These are phyloP conservation scores for Neotoxoptera formosana DNA, from an alignment of 1,140 invertebrate genomes.

Conservation along the genomic window DNA sequence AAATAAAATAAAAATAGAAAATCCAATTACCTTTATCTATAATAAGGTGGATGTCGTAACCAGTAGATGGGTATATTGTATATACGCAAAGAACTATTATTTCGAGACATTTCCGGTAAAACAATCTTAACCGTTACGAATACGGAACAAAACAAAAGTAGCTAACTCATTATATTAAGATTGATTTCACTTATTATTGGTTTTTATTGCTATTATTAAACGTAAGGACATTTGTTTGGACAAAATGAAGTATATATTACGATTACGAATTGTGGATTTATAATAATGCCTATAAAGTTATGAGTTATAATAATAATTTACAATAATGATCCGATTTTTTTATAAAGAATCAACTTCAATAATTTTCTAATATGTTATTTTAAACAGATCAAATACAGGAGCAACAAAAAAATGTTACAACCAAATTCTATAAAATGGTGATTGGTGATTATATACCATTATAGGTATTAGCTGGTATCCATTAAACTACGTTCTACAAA, in stretches of 20 bases:
- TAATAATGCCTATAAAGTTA: not conserved
- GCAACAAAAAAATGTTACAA: too few species aligned
- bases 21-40: constrained; percentile 32
- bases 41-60: constrained; percentile 1
- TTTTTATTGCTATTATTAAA: not conserved
- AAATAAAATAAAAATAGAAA: not conserved
- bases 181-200: not conserved
- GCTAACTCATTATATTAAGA: not conserved
- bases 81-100: not conserved
- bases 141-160: not conserved
- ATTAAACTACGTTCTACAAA: too few species aligned
- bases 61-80: not conserved
- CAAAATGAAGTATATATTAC: not conserved
- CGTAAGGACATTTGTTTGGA: too few species aligned
- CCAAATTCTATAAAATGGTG: too few species aligned
- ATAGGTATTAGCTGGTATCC: too few species aligned
- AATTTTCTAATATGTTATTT: too few species aligned
- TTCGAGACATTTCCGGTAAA: not conserved
- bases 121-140: not conserved
- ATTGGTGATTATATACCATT: too few species aligned
- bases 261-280: not conserved
- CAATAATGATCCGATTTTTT: too few species aligned
- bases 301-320: not conserved
- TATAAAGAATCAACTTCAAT: too few species aligned
- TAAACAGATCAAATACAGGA: too few species aligned